phyloP scores from a whole-genome alignment of 2,797 vertebrate genomes.

The Orientallactaga sibirica region DNA sequence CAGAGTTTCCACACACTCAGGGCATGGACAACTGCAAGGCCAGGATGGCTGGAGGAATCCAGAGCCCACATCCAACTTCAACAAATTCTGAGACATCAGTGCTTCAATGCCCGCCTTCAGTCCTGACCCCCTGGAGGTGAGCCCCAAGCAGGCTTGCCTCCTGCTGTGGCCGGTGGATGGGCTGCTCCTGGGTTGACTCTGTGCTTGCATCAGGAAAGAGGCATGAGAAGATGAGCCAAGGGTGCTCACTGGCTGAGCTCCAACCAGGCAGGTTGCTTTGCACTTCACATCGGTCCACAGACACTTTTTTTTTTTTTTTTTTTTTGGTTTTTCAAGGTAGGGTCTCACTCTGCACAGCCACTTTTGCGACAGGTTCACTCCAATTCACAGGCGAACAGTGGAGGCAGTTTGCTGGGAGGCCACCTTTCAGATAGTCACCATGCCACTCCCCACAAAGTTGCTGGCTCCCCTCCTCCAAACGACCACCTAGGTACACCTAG shows the following conservation, averaged over 20 bases:
- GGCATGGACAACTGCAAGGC: rapidly evolving
- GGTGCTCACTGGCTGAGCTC: too few species aligned
- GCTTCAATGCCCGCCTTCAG: rapidly evolving
- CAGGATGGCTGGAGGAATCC: background rate
- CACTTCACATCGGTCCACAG: rapidly evolving
- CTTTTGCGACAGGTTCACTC: rapidly evolving
- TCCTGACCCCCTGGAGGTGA: background rate
- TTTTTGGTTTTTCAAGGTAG: too few species aligned
- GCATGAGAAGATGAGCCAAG: background rate
- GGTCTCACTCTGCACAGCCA: too few species aligned
- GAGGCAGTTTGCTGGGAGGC: background rate
- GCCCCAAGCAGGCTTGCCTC: background rate
- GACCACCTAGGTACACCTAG: background rate
- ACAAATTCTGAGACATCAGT: background rate
- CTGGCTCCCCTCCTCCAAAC: background rate
- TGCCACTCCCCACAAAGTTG: too few species aligned
- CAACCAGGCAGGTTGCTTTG: rapidly evolving
- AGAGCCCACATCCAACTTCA: background rate
- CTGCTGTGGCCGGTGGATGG: background rate
- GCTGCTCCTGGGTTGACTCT: rapidly evolving
- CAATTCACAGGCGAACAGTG: background rate
- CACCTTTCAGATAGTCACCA: background rate
- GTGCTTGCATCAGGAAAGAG: too few species aligned
- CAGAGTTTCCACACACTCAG: background rate
- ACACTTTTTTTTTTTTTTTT: too few species aligned